Conservation (phyloP, 2,113 vertebrate genomes). For the Tricholaema leucomelas region DNA sequence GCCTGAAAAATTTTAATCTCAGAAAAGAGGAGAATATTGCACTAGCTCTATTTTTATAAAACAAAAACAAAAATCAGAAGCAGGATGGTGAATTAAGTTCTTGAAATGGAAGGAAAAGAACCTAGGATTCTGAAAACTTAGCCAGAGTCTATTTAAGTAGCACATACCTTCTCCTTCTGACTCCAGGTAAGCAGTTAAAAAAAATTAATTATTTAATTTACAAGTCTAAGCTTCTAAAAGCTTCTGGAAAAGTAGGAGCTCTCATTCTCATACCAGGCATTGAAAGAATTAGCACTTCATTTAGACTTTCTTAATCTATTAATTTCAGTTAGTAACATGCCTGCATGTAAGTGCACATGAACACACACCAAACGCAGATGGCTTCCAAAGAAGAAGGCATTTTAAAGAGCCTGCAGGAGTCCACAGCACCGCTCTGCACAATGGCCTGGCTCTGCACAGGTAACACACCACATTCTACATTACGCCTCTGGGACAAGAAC, state of each 20-base stretch:
- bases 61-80: neutral
- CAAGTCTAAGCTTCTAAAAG: neutral
- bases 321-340: neutral
- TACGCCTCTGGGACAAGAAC: slow-evolving; percentile 22
- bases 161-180: neutral
- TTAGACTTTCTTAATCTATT: neutral
- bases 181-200: neutral
- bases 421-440: neutral
- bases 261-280: neutral
- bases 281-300: neutral
- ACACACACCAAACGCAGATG: neutral
- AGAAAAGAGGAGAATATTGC: neutral
- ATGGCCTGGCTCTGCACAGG: neutral
- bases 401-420: neutral
- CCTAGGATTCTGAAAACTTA: neutral
- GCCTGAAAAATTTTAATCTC: neutral
- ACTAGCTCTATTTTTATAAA: neutral
- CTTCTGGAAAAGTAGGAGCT: neutral
- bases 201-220: neutral
- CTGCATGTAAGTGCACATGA: neutral
- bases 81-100: neutral
- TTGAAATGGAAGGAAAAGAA: neutral
- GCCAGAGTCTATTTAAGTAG: neutral
- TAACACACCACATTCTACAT: neutral
- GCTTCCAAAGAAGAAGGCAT: neutral